Conservation (phyloP, 2,888 invertebrate genomes). For the Euzophera pinguis region DNA sequence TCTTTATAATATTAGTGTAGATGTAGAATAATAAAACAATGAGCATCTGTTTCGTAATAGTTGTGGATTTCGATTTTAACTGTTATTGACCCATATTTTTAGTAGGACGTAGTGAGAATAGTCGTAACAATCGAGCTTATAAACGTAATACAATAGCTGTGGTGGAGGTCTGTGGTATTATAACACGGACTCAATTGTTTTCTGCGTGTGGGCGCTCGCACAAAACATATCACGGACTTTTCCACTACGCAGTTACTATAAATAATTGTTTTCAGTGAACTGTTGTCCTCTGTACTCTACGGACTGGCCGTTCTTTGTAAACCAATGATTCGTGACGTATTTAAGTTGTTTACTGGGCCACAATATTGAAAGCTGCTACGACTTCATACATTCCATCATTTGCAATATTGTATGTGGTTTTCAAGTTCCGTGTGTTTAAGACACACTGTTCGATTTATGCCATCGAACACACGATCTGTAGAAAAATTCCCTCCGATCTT, state of each 20-base stretch:
- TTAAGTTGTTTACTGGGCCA: neutral
- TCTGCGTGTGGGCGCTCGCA: conserved; percentile 19
- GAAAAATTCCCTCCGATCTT: too few relatives aligned
- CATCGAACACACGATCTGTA: too few relatives aligned
- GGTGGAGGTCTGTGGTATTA: conserved; percentile 20
- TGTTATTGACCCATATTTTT: conserved; percentile 21
- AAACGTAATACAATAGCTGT: conserved; percentile 9
- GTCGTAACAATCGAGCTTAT: conserved; percentile 17
- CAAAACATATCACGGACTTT: conserved; percentile 19
- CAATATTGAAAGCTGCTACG: too few relatives aligned
- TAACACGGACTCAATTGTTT: conserved; percentile 43
- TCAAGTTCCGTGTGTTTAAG: too few relatives aligned
- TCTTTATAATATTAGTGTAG: too few relatives aligned
- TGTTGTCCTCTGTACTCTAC: neutral
- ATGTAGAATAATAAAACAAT: conserved; percentile 16
- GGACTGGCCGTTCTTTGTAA: neutral
- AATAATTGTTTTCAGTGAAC: conserved; percentile 12
- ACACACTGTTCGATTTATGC: too few relatives aligned
- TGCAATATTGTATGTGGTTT: too few relatives aligned
- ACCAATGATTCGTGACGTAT: neutral
- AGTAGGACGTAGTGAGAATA: neutral
- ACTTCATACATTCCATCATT: too few relatives aligned
- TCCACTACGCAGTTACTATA: conserved; percentile 23
- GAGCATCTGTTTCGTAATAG: neutral
- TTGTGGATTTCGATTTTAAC: conserved; percentile 3